phyloP scores from a whole-genome alignment of 1,140 invertebrate genomes.

The Cotesia typhae region DNA sequence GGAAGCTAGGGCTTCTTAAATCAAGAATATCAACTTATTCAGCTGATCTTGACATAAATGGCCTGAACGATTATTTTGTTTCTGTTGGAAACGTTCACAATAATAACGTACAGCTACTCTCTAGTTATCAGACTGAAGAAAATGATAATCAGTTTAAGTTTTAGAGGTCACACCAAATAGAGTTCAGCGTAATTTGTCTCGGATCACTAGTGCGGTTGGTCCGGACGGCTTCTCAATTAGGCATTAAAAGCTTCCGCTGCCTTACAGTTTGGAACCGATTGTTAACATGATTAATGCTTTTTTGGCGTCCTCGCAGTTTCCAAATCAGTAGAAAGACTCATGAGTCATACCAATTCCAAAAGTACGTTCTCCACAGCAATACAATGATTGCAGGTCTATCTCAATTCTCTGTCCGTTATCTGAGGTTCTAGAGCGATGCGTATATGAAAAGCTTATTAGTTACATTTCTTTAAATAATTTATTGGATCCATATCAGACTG shows the following conservation, averaged over 20 bases:
- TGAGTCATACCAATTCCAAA: neutral
- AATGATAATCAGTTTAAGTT: neutral
- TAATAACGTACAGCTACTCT: neutral
- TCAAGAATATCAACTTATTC: neutral
- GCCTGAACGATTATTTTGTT: constrained; percentile 10
- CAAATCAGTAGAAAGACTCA: neutral
- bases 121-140: neutral
- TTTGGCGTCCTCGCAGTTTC: neutral
- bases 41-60: neutral
- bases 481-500: neutral
- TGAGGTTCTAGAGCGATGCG: constrained; percentile 25
- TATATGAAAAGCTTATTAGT: constrained; percentile 9
- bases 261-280: neutral
- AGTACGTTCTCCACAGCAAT: neutral
- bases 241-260: neutral
- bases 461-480: neutral
- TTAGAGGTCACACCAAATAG: neutral
- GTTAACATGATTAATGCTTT: neutral
- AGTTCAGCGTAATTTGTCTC: neutral
- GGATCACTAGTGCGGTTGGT: neutral
- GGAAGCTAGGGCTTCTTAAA: neutral
- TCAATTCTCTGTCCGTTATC: constrained; percentile 27
- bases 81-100: neutral
- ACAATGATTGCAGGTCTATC: constrained; percentile 24
- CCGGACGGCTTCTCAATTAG: constrained; percentile 3